Evolutionary conservation across 2,888 invertebrate genomes (phyloP).

Genomic region (Biston stratarius): DNA sequence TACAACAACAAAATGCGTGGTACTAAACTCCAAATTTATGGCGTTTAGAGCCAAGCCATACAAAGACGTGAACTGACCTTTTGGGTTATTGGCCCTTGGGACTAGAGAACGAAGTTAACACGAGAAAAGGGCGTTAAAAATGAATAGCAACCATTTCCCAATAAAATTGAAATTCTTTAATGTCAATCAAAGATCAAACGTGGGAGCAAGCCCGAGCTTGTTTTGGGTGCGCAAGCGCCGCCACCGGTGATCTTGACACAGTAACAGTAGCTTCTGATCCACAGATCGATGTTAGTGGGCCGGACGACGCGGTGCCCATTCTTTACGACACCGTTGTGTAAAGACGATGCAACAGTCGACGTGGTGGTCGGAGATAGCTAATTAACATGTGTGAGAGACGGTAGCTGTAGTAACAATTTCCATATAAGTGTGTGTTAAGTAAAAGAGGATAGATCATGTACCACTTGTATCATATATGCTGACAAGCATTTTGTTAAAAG

Average conservation of each 20-base stretch:
- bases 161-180: neutral
- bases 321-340: conserved; percentile 55
- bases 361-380: conserved; percentile 30
- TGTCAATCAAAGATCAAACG: neutral
- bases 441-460: neutral
- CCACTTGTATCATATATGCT: neutral
- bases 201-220: conserved; percentile 7
- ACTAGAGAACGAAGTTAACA: no score
- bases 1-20: no score
- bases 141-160: neutral
- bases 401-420: conserved; percentile 1
- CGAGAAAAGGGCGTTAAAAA: neutral
- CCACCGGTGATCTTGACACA: conserved; percentile 65
- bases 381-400: conserved; percentile 20
- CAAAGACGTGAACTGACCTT: no score
- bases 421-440: neutral
- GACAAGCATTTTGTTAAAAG: neutral
- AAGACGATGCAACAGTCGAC: conserved; percentile 46
- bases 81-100: no score
- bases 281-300: conserved; percentile 64
- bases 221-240: conserved; percentile 55
- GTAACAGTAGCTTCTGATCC: conserved; percentile 49
- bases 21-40: no score
- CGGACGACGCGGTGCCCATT: conserved; percentile 56
- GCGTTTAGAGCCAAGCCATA: no score